phyloP scores from a whole-genome alignment of 1,140 invertebrate species.

The Lepeophtheirus salmonis region DNA sequence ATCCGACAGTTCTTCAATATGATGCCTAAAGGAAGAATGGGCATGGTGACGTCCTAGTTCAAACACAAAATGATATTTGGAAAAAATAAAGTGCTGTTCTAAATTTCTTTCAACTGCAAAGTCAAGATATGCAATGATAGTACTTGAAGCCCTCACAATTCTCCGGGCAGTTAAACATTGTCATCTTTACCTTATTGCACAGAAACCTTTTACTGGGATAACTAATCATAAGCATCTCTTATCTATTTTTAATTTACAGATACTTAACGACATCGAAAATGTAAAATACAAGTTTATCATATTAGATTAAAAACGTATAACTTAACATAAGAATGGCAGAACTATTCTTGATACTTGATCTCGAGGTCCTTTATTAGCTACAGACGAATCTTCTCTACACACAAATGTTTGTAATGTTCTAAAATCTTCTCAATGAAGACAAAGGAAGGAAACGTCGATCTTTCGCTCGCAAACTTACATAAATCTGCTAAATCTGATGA shows the following conservation, averaged over 20 bases:
- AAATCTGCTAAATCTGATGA: no score
- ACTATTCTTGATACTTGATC: no score
- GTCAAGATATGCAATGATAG: slow-evolving; percentile 18
- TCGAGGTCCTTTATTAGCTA: no score
- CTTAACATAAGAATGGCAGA: no score
- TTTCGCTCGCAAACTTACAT: no score
- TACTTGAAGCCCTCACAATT: slow-evolving; percentile 20
- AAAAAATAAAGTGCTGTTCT: slow-evolving; percentile 18
- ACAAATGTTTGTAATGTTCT: no score
- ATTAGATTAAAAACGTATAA: no score
- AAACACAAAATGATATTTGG: slow-evolving; percentile 19
- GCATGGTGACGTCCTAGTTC: slow-evolving; percentile 19
- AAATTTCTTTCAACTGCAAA: slow-evolving; percentile 20
- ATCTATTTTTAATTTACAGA: slow-evolving; percentile 20
- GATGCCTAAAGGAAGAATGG: slow-evolving; percentile 20
- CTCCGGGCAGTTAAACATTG: slow-evolving; percentile 21
- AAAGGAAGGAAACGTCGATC: no score
- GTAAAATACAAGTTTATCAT: no score
- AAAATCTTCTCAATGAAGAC: no score
- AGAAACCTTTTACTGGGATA: slow-evolving; percentile 19
- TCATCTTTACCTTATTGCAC: slow-evolving; percentile 20
- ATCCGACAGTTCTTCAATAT: slow-evolving; percentile 16
- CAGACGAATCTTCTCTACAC: no score
- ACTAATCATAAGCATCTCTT: slow-evolving; percentile 19
- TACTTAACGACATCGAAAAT: slow-evolving; percentile 19